Evolutionary conservation across 2,113 vertebrate species (phyloP).

Genomic region (Pimephales promelas): DNA sequence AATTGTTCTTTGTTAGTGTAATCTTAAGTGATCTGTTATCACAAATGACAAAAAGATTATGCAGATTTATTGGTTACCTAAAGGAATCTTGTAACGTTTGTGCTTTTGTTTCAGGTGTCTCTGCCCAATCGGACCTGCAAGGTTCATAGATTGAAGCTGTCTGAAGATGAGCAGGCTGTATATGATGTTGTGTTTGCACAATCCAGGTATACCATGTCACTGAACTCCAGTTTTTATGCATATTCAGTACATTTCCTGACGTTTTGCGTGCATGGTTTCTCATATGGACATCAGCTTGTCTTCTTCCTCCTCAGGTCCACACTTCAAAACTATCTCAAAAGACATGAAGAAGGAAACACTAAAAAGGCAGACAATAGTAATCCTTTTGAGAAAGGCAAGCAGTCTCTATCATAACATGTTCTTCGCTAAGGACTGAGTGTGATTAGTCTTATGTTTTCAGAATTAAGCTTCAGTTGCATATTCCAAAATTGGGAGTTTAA

Average conservation of each 20-base stretch:
- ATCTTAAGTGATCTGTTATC: not conserved
- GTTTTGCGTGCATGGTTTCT: not conserved
- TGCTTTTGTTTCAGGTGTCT: conserved; percentile 74
- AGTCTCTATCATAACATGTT: not conserved
- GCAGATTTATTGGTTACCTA: not conserved
- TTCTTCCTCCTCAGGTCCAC: conserved; percentile 79
- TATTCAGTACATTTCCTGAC: not conserved
- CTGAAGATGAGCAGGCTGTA: conserved; percentile 84
- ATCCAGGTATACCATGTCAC: conserved; percentile 79
- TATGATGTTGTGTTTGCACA: conserved; percentile 88
- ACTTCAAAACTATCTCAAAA: conserved; percentile 88
- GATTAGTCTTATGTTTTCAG: not conserved
- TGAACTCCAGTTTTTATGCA: not conserved
- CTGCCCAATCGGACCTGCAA: conserved; percentile 81
- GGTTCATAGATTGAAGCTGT: conserved; percentile 85
- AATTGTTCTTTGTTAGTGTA: no score
- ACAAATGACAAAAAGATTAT: not conserved
- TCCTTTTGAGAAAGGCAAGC: conserved; percentile 86
- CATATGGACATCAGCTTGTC: not conserved
- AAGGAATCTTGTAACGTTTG: not conserved
- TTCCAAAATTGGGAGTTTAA: not conserved
- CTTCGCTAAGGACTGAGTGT: not conserved
- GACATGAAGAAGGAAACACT: conserved; percentile 75
- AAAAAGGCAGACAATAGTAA: conserved; percentile 64
- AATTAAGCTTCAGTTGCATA: not conserved